Conservation (phyloP, 2,888 invertebrate genomes). For the Sturmia bella region DNA sequence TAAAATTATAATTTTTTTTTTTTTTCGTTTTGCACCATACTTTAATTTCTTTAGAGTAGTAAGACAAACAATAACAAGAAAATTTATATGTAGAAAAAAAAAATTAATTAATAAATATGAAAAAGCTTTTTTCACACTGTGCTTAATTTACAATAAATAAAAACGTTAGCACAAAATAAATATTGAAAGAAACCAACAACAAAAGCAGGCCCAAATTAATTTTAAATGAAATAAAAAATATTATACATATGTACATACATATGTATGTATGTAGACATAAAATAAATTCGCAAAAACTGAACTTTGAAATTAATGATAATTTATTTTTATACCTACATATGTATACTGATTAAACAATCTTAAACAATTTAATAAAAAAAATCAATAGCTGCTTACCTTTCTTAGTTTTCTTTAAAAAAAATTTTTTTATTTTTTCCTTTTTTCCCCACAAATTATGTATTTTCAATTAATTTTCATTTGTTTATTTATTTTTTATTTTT, state of each 20-base stretch:
- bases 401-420: not conserved
- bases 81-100: constrained; percentile 51
- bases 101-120: constrained; percentile 35
- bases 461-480: constrained; percentile 44
- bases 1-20: constrained; percentile 19
- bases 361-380: too few species aligned
- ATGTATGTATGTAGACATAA: too few species aligned
- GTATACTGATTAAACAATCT: not conserved
- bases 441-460: constrained; percentile 39
- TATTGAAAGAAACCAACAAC: constrained; percentile 29
- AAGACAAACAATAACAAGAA: constrained; percentile 61
- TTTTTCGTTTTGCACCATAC: constrained; percentile 20
- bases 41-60: constrained; percentile 47
- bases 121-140: constrained; percentile 55
- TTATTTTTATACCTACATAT: constrained; percentile 22
- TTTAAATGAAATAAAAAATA: constrained; percentile 46
- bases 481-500: constrained; percentile 44
- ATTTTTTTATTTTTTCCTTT: constrained; percentile 3
- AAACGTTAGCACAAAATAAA: constrained; percentile 60
- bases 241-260: too few species aligned
- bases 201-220: constrained; percentile 26
- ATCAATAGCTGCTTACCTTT: too few species aligned
- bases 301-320: constrained; percentile 60
- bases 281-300: constrained; percentile 37
- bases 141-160: constrained; percentile 64